phyloP scores from a whole-genome alignment of 2,113 vertebrate genomes.

The Calidris pygmaea region DNA sequence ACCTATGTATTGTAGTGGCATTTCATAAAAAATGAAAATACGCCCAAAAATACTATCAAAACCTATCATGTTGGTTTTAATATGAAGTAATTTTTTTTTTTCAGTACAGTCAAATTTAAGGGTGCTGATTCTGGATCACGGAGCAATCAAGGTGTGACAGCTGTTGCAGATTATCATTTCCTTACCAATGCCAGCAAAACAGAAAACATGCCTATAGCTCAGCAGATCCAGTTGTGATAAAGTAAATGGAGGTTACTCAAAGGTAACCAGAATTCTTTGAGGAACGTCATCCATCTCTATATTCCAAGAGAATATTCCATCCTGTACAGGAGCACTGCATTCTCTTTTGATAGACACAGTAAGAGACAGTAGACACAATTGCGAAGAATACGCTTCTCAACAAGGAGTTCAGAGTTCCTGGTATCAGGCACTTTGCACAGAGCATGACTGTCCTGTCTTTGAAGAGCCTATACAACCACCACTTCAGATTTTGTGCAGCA shows the following conservation, averaged over 20 bases:
- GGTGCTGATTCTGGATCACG: neutral
- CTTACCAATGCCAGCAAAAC: neutral
- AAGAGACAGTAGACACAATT: neutral
- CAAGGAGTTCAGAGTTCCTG: neutral
- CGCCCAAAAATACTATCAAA: neutral
- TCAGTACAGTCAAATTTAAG: neutral
- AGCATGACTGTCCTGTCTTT: neutral
- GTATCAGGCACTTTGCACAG: too few relatives aligned
- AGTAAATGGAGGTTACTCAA: neutral
- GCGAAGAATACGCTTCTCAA: neutral
- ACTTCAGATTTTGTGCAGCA: neutral
- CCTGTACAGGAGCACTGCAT: neutral
- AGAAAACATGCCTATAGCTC: neutral
- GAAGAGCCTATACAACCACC: neutral
- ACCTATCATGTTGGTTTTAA: neutral
- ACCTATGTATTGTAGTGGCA: neutral
- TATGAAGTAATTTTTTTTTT: neutral
- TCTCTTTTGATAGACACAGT: neutral
- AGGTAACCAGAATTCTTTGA: neutral
- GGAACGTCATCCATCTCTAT: neutral
- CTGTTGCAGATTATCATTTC: neutral
- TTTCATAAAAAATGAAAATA: neutral
- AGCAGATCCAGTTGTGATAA: neutral
- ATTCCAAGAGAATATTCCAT: neutral
- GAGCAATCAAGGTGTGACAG: neutral